A percentile compares a stretch with the other conserved stretches of the same genome.
Evolutionary conservation across 1,140 invertebrate genomes (phyloP).

Genomic region (Heterodera schachtii): DNA sequence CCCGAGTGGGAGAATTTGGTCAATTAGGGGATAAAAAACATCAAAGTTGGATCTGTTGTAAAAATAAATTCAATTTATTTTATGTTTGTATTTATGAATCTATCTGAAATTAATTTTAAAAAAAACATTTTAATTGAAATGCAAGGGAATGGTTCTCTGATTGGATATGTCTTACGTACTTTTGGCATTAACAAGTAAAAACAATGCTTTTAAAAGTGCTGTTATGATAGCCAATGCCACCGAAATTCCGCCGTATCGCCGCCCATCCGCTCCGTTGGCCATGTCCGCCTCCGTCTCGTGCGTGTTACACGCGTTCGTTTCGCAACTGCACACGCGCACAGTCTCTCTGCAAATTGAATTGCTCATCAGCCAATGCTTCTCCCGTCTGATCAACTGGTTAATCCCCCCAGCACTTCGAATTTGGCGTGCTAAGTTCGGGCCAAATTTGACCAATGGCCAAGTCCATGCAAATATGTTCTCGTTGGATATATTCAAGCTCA

Average conservation of each 20-base stretch:
- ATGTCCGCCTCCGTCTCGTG: slow-evolving; percentile 27
- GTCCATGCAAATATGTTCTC: slow-evolving; percentile 40
- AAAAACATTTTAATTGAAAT: no score
- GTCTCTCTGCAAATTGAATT: slow-evolving; percentile 30
- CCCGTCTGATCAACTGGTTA: background rate
- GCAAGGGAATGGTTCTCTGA: background rate
- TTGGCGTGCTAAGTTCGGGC: slow-evolving; percentile 34
- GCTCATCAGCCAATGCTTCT: background rate
- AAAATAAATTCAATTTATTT: no score
- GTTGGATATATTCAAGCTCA: slow-evolving; percentile 48
- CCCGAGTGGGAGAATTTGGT: no score
- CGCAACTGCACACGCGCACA: slow-evolving; percentile 48
- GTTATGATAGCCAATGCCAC: background rate
- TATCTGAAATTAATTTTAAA: no score
- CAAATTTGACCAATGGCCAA: slow-evolving; percentile 45
- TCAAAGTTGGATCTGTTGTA: no score
- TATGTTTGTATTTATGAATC: no score
- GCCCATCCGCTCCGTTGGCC: background rate
- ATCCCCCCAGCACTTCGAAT: background rate
- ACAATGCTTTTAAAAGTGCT: background rate
- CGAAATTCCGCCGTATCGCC: background rate
- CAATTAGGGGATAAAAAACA: no score
- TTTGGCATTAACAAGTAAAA: background rate
- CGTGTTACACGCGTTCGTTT: slow-evolving; percentile 41
- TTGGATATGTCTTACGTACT: background rate